Conservation (phyloP, 2,113 vertebrate genomes). For the Passer montanus region DNA sequence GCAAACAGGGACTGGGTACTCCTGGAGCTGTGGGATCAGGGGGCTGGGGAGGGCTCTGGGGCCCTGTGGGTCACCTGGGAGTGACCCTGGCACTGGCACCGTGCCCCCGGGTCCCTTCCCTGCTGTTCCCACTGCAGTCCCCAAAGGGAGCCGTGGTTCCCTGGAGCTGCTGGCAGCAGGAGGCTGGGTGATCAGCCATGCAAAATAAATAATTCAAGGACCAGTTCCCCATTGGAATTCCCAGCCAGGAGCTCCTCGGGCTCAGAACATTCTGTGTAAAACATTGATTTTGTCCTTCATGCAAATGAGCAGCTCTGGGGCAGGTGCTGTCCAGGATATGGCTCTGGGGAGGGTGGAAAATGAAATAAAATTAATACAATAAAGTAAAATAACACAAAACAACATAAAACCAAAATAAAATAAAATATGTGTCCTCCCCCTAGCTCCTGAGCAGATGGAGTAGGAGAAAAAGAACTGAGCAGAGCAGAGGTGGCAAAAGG, state of each 20-base stretch:
- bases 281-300: not conserved
- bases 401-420: not conserved
- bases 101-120: not conserved
- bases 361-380: not conserved
- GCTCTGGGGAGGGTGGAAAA: not conserved
- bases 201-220: not conserved
- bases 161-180: not conserved
- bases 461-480: not conserved
- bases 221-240: not conserved
- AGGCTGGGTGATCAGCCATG: not conserved
- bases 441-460: not conserved
- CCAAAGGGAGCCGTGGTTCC: not conserved
- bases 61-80: too few species aligned
- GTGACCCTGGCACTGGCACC: too few species aligned
- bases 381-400: not conserved
- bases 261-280: not conserved
- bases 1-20: rapidly evolving
- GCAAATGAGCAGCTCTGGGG: not conserved
- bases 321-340: not conserved
- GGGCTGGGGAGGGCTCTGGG: not conserved
- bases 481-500: not conserved
- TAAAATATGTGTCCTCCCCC: not conserved
- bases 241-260: not conserved
- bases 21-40: rapidly evolving
- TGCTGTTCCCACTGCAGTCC: not conserved